Percentiles rank a stretch among this genome's conserved stretches.
phyloP scores from a whole-genome alignment of 2,797 vertebrate species.

The Chelon auratus region DNA sequence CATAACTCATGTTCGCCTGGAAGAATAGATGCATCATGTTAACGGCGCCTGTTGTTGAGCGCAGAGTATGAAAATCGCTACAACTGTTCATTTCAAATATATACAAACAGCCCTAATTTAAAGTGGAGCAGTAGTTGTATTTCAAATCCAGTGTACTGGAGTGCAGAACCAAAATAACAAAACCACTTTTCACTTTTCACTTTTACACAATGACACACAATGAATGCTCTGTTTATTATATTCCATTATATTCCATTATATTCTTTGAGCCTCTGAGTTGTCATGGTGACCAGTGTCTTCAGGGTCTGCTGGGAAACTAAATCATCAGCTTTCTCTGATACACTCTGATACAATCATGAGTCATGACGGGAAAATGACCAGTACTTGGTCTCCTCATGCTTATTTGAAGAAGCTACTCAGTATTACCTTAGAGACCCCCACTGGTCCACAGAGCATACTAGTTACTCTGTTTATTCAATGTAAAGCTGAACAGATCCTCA shows the following conservation, averaged over 20 bases:
- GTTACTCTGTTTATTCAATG: no score
- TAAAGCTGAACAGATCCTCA: background rate
- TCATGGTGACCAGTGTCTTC: conserved; percentile 32
- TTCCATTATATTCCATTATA: background rate
- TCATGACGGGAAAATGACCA: background rate
- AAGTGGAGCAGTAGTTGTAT: background rate
- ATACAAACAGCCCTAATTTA: conserved; percentile 10
- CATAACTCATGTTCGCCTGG: no score
- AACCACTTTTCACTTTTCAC: conserved; percentile 14
- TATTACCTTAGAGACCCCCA: background rate
- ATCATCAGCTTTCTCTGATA: conserved; percentile 19
- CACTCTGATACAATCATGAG: background rate
- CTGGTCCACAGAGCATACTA: background rate
- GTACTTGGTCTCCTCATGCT: background rate
- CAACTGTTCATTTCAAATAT: background rate
- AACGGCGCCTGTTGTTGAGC: no score
- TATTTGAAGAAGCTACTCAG: background rate
- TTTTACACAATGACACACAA: conserved; percentile 11
- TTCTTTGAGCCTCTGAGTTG: conserved; percentile 6
- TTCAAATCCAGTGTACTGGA: background rate
- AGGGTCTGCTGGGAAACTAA: background rate
- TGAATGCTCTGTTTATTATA: conserved; percentile 13
- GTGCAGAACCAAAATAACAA: background rate
- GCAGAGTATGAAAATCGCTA: background rate
- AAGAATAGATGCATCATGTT: no score